Evolutionary conservation across 1,140 invertebrate species (phyloP), one percentile per base, ranked within the genome.

Genomic region (Cydia splendana): DNA sequence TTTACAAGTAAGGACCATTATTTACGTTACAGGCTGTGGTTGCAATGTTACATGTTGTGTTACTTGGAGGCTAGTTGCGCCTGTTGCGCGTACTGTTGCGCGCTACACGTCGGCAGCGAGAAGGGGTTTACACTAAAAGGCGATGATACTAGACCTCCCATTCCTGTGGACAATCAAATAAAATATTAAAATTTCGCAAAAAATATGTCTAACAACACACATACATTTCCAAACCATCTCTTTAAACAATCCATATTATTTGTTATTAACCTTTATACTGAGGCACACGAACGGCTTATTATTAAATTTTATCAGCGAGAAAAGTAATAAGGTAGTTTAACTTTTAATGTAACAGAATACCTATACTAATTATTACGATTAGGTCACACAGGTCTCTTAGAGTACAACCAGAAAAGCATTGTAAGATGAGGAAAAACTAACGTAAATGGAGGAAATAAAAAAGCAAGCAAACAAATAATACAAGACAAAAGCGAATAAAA

Each of bases 61-160:
- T 97, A 97, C 94, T 97, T 97, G 85, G 96, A 96, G 73, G 96
- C 96, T 42, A 98, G 95, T 75, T 98, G 95, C n/a, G 97, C 96
- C 82, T 95, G 96, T 82, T 96, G 95, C 78, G 96, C 95, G 91
- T 98, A 98, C 76, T 96, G 95, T 89, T 98, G 97, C 28, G 96
- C 95, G 88, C 96, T 97, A 93, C 97, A 98, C 57, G 97, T 97
- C 20, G 97, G 97, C 86, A 98, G 94, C 78, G 97, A 97, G 94
- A 98, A 98, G 51, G 97, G 97, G 89, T 98, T 98, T 94, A 98
- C 97, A 28, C 95, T 95, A 93, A 97, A 97, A 28, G 96, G 96
- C 53, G 97, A 97, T 24, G 96, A 96, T 28, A 97, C 96, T 74
- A 98, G 94, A 80, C 97, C 96, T 86, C 96, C 93, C 93, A 96